phyloP scores from a whole-genome alignment of 1,140 invertebrate species.

The Apis laboriosa region DNA sequence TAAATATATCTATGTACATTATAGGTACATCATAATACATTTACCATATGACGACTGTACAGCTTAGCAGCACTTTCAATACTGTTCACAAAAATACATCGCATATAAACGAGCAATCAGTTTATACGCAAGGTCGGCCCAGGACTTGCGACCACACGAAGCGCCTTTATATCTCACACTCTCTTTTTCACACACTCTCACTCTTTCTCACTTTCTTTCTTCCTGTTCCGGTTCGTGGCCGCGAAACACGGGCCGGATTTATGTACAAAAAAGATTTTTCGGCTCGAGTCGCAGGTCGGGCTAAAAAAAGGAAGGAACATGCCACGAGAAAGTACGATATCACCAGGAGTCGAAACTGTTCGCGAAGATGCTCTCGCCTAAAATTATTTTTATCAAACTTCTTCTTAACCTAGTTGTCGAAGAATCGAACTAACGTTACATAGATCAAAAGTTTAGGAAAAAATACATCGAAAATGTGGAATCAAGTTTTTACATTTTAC shows the following conservation, averaged over 20 bases:
- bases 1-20: slow-evolving; percentile 81
- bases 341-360: slow-evolving; percentile 20
- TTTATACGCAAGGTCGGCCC: slow-evolving; percentile 65
- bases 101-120: slow-evolving; percentile 72
- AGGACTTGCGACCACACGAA: slow-evolving; percentile 56
- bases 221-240: slow-evolving; percentile 2
- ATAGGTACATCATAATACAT: slow-evolving; percentile 80
- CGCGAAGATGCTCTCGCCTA: not conserved
- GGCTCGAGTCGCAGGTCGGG: slow-evolving; percentile 60
- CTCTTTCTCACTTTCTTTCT: not conserved
- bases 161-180: slow-evolving; percentile 22
- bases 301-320: slow-evolving; percentile 57
- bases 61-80: slow-evolving; percentile 75
- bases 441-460: too few relatives aligned
- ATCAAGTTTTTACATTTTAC: not conserved
- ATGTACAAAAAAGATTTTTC: slow-evolving; percentile 61
- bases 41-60: slow-evolving; percentile 76
- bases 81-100: slow-evolving; percentile 79
- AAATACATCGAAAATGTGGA: not conserved
- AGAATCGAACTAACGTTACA: not conserved
- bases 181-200: not conserved
- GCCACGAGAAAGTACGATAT: slow-evolving; percentile 59
- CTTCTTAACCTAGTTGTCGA: not conserved
- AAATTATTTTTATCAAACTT: not conserved
- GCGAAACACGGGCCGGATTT: slow-evolving; percentile 39